Evolutionary conservation across 2,113 vertebrate genomes (phyloP), one percentile per base, ranked within the genome.

Genomic region (Halichoeres trimaculatus): DNA sequence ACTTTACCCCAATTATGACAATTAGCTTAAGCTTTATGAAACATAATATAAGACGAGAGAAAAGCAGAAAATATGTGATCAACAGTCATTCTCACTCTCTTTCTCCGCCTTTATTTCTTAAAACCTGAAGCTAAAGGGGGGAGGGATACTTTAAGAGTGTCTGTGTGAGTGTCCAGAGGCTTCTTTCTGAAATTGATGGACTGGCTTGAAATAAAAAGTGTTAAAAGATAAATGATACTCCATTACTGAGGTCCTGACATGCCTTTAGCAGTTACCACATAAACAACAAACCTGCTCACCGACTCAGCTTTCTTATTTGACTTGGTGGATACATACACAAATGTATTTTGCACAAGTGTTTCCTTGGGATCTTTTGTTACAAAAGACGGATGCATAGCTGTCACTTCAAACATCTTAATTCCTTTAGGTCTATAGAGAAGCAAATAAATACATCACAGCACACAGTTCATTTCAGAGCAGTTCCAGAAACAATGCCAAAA

Each of bases 191-290:
- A 81, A 86, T 19, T 50, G 51, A 69, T 70, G 38, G 6, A n/a
- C 36, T 68, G 64, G 56, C 67, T 35, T 68, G 50, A 56, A 81
- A 64, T 53, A n/a, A 14, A 57, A 60, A 64, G 50, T 64, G 26
- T 71, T 54, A 34, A 13, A 61, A 72, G 54, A 72, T 78, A 76
- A 81, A 81, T 59, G 47, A 69, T 56, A 48, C 58, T 54, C 60
- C 56, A 9, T 24, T 45, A 45, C 12, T 56, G 40, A 64, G 48
- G 74, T 41, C 26, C 20, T 72, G 50, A 45, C 61, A 1, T 19
- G 70, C 58, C 35, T 73, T 61, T 38, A 76, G 59, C 26, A 23
- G 63, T 43, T 24, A 7, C 53, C 48, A 57, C n/a, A 81, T 71
- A 34, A 55, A 74, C 66, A 64, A 36, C 34, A 51, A 67, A 56